These are phyloP conservation scores for Pristiophorus japonicus DNA, from an alignment of 2,113 vertebrate species.

Conservation along the genomic window DNA sequence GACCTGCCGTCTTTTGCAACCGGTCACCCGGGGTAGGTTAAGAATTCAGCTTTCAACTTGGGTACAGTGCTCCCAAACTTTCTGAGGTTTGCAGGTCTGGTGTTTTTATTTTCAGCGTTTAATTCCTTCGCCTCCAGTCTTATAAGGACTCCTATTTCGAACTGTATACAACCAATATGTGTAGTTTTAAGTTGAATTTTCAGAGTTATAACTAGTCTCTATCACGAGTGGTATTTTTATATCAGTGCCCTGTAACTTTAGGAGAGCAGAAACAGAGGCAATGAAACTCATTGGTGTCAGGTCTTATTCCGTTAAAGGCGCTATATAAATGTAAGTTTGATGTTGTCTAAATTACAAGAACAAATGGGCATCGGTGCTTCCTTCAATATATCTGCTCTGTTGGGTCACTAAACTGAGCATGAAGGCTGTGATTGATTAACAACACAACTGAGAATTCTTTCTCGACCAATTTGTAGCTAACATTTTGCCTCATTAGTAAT, in stretches of 20 bases:
- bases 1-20: neutral
- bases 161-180: neutral
- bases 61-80: neutral
- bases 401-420: neutral
- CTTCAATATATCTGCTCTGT: neutral
- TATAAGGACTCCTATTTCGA: neutral
- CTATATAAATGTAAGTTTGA: neutral
- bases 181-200: too few relatives aligned
- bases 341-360: neutral
- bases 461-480: too few relatives aligned
- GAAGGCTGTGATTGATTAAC: neutral
- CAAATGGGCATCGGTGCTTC: neutral
- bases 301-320: neutral
- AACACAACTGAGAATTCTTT: neutral
- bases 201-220: neutral
- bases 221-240: neutral
- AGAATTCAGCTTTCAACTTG: neutral
- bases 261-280: neutral
- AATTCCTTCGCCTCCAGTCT: too few relatives aligned
- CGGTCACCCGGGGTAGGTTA: neutral
- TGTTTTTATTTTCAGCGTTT: neutral
- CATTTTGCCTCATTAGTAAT: neutral
- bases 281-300: neutral
- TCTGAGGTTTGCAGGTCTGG: neutral
- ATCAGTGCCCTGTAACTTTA: neutral